Percentiles rank a stretch among this genome's conserved stretches.
These are phyloP conservation scores for Euthynnus affinis DNA, from an alignment of 2,797 vertebrate genomes.

Conservation along the genomic window DNA sequence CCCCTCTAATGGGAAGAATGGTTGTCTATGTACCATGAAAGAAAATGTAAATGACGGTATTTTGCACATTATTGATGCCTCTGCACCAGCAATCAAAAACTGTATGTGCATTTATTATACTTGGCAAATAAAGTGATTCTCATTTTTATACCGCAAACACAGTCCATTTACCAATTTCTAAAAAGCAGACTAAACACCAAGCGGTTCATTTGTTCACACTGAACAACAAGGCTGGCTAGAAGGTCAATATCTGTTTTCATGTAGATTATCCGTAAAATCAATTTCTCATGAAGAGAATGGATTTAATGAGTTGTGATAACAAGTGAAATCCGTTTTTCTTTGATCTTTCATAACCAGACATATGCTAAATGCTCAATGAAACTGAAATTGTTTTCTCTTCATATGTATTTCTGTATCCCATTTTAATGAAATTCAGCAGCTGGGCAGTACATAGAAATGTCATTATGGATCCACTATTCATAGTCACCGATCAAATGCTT, in stretches of 20 bases:
- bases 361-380: conserved; percentile 37
- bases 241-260: conserved; percentile 58
- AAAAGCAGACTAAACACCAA: conserved; percentile 13
- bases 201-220: conserved; percentile 1
- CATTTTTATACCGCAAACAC: conserved; percentile 21
- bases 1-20: not conserved
- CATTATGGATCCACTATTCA: conserved; percentile 7
- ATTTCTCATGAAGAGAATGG: conserved; percentile 54
- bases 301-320: conserved; percentile 59
- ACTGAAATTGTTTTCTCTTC: conserved; percentile 31
- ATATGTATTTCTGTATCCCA: conserved; percentile 5
- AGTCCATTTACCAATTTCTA: conserved; percentile 11
- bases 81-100: conserved; percentile 13
- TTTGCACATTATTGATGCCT: not conserved
- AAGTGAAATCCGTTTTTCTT: conserved; percentile 33
- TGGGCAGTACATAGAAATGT: conserved; percentile 26
- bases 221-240: conserved; percentile 10
- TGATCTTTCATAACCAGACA: conserved; percentile 34
- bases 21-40: not conserved
- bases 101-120: not conserved
- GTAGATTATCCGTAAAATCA: conserved; percentile 55
- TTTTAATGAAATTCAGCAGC: conserved; percentile 33
- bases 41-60: not conserved
- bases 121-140: conserved; percentile 11
- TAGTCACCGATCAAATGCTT: conserved; percentile 17